Evolutionary conservation across 92 coral and sea anemone species (phyloP).

Genomic region (Hydrozoanthus gracilis): DNA sequence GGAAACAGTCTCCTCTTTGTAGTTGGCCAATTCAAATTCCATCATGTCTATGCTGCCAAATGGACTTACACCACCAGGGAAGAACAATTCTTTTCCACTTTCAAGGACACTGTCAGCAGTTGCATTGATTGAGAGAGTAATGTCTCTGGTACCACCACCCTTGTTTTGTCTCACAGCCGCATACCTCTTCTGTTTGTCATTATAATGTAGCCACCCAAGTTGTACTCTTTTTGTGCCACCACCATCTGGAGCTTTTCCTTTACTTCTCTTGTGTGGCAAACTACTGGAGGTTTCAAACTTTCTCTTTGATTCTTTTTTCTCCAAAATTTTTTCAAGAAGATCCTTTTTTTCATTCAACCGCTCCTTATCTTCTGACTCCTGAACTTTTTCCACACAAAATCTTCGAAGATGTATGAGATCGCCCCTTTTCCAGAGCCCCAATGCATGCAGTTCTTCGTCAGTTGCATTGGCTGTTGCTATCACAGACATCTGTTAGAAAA

Average conservation of each 20-base stretch:
- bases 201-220: conserved; percentile 2
- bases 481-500: conserved; percentile 48
- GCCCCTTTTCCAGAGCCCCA: conserved; percentile 50
- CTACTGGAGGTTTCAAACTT: too few species aligned
- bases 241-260: conserved; percentile 10
- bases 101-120: too few species aligned
- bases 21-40: too few species aligned
- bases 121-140: too few species aligned
- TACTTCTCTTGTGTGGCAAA: too few species aligned
- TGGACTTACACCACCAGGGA: too few species aligned
- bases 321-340: conserved; percentile 45
- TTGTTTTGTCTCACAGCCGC: neutral
- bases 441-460: conserved; percentile 49
- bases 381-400: conserved; percentile 53
- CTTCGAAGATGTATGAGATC: conserved; percentile 49
- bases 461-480: conserved; percentile 50
- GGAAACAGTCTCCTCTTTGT: too few species aligned
- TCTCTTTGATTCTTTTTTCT: conserved; percentile 53
- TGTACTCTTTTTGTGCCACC: conserved; percentile 6
- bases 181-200: conserved; percentile 3
- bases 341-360: conserved; percentile 45
- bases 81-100: too few species aligned
- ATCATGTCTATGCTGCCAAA: too few species aligned
- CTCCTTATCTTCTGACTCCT: too few species aligned
- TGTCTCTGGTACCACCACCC: too few species aligned